Conservation (phyloP, 1,140 invertebrate genomes). For the Latrodectus geometricus region DNA sequence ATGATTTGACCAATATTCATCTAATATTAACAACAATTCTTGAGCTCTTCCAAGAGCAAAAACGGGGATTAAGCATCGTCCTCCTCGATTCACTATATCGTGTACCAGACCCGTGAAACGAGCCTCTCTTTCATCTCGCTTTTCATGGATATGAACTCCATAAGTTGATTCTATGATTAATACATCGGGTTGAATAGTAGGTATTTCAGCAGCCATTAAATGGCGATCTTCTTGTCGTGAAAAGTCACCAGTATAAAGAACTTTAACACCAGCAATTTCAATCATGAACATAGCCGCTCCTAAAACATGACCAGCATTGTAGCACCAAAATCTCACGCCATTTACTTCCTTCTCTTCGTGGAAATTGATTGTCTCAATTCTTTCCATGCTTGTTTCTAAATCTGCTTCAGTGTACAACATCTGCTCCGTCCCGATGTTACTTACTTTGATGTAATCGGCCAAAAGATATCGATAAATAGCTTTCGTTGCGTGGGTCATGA, state of each 20-base stretch:
- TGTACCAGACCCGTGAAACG: conserved; percentile 95
- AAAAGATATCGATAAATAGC: conserved; percentile 99
- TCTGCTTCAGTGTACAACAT: conserved; percentile 98
- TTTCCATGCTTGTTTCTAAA: conserved; percentile 97
- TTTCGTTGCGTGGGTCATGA: conserved; percentile 99
- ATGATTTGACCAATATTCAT: conserved; percentile 98
- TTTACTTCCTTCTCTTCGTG: conserved; percentile 98
- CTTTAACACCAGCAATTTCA: conserved; percentile 97
- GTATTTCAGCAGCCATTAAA: conserved; percentile 99
- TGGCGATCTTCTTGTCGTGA: conserved; percentile 98
- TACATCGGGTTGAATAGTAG: conserved; percentile 94
- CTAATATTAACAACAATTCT: conserved; percentile 94
- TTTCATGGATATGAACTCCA: conserved; percentile 99
- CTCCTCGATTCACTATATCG: conserved; percentile 95
- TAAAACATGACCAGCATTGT: conserved; percentile 98
- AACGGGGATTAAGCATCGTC: conserved; percentile 97
- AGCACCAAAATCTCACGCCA: conserved; percentile 92
- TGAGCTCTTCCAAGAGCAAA: conserved; percentile 98
- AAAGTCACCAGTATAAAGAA: conserved; percentile 98
- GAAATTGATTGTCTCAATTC: conserved; percentile 98
- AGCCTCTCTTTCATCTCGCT: conserved; percentile 93
- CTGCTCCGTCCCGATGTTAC: conserved; percentile 96
- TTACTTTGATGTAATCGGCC: conserved; percentile 99
- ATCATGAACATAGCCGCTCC: conserved; percentile 99
- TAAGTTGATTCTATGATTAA: conserved; percentile 99